phyloP scores from a whole-genome alignment of 1,140 invertebrate genomes.

The Diploscapter pachys region DNA sequence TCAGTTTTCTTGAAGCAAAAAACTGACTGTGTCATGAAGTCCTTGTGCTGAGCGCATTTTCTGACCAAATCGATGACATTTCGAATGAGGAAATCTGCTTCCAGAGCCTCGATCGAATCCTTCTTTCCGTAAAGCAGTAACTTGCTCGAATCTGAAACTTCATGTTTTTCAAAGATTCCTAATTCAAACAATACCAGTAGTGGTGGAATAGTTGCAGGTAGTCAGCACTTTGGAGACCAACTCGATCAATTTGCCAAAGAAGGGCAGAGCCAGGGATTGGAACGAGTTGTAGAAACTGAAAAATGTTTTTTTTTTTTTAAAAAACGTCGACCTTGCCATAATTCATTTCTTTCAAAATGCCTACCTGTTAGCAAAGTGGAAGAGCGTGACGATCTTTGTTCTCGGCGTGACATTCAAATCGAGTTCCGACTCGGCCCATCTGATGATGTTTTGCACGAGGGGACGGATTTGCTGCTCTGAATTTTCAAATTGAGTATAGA shows the following conservation, averaged over 20 bases:
- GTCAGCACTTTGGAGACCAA: slow-evolving; percentile 24
- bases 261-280: slow-evolving; percentile 31
- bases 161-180: too few relatives aligned
- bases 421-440: slow-evolving; percentile 32
- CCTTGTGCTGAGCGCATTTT: slow-evolving; percentile 30
- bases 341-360: not conserved
- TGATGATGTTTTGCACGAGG: slow-evolving; percentile 21
- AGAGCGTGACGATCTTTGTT: slow-evolving; percentile 26
- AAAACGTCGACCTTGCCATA: not conserved
- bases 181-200: not conserved
- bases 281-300: slow-evolving; percentile 30
- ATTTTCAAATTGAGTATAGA: too few relatives aligned
- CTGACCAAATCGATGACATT: slow-evolving; percentile 29
- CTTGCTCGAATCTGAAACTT: slow-evolving; percentile 4
- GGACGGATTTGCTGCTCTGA: slow-evolving; percentile 22
- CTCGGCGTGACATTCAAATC: not conserved
- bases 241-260: slow-evolving; percentile 36
- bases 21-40: slow-evolving; percentile 32
- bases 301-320: not conserved
- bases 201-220: slow-evolving; percentile 19
- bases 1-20: not conserved
- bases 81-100: slow-evolving; percentile 25
- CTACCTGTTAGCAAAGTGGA: slow-evolving; percentile 36
- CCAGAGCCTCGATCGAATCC: slow-evolving; percentile 20
- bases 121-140: slow-evolving; percentile 22